Evolutionary conservation across 1,140 invertebrate species (phyloP), one percentile per base, ranked within the genome.

Genomic region (Drosophila mayri): DNA sequence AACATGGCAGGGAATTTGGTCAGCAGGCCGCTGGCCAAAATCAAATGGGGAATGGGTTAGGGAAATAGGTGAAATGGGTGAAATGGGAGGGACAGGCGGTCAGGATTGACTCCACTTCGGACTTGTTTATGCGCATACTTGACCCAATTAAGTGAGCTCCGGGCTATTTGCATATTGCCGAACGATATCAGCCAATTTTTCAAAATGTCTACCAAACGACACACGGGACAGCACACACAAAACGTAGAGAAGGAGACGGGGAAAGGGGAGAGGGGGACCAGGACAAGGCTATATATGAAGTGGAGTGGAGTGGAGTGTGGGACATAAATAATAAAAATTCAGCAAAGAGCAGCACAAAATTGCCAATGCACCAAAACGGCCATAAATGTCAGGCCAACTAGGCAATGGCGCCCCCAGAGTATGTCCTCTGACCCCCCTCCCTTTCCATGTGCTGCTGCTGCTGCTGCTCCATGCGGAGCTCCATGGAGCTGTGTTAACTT

Each of bases 61-160:
- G 30, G 32, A n/a, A n/a, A n/a, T 10, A 35, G 16, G 7, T 12
- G 3, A 20, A 35, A 32, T 41, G 35, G 32, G 12, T 14, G 9
- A 30, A 46, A 22, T 4, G n/a, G 22, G 12, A 1, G 1, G 30
- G 20, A 25, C 43, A 12, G 28, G 38, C 10, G 44, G 25, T n/a
- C 37, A n/a, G 57, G 49, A 40, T 72, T 72, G 70, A 74, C 70
- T 74, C 70, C 71, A 35, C 47, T 62, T 62, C 57, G 35, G 44
- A 85, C 76, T 93, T 95, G 95, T 80, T 90, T 85, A 86, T 81
- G 81, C 74, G 77, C 81, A 79, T 90, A 90, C 80, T 86, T 90
- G 86, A 90, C 86, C 85, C 81, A 90, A 81, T 90, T 90, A 90
- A 82, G 60, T 70, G 55, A 75, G 58, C 67, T 63, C 54, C 40